Percentiles rank a stretch among this genome's conserved stretches.
Conservation (phyloP, 2,797 vertebrate genomes). For the Eremophila alpestris region DNA sequence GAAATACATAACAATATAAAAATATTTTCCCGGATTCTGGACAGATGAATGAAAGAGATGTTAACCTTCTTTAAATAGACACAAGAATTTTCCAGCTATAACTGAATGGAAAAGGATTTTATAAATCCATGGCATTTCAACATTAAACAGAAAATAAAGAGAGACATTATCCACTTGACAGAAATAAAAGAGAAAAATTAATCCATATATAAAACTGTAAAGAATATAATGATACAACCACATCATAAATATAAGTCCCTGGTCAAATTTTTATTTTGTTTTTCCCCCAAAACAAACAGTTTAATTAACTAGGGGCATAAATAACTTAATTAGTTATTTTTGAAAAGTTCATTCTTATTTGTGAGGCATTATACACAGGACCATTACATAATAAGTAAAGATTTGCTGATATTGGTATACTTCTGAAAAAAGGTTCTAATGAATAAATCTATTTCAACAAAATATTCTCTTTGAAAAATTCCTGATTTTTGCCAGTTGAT, state of each 20-base stretch:
- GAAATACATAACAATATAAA: not conserved
- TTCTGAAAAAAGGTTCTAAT: not conserved
- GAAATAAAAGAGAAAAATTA: not conserved
- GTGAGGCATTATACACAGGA: not conserved
- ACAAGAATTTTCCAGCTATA: not conserved
- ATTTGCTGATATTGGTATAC: not conserved
- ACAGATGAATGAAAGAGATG: not conserved
- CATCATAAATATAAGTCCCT: not conserved
- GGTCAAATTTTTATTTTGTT: not conserved
- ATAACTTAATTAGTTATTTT: not conserved
- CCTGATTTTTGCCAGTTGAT: not conserved
- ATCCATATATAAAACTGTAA: not conserved
- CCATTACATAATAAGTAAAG: not conserved
- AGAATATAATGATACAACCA: not conserved
- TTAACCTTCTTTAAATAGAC: not conserved
- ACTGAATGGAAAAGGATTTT: not conserved
- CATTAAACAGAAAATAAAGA: not conserved
- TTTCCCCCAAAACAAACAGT: accelerated
- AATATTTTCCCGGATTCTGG: not conserved
- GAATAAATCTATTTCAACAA: not conserved
- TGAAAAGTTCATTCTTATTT: not conserved
- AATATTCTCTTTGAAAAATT: not conserved
- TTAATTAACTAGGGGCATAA: not conserved
- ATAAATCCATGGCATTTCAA: not conserved
- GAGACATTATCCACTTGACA: not conserved